Base-by-base conservation (phyloP, 2,888 invertebrate species). In the Clunio marinus region DNA sequence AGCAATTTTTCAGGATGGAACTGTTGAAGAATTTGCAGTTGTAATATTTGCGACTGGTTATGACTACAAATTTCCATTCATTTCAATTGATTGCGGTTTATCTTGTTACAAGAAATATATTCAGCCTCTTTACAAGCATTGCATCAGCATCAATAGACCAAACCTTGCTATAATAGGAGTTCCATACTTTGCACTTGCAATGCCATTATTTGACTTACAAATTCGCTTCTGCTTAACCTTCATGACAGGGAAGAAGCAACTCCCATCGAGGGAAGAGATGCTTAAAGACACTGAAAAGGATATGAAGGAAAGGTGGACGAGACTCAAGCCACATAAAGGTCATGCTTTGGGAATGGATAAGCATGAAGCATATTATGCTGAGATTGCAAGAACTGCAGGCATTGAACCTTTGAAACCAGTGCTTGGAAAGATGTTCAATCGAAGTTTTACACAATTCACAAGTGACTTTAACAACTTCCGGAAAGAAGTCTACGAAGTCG, bases 41-140 rank as follows among this genome's bases (percentile, higher is more conserved):
- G 81, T 91, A 7, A 83, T 90, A 73, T 83, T 88, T 71, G 89
- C 89, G 75, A 91, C 90, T 72, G 87, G 88, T 84, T 89, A 88
- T 76, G 78, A 81, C 51, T 88, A 86, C 79, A 83, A 82, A 73
- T 88, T 87, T 76, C 88, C 88, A 28, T 89, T 89, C 78, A 81
- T 89, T 70, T 80, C 82, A 68, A 75, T 81, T 51, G 82, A 83
- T 1, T 89, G 89, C 75, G 83, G 81, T 13, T 80, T 91, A 58
- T 77, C 75, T 17, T 85, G 89, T 1, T 84, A 87, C 62, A 84
- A 88, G 69, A 88, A 89, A 75, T 86, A 86, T 79, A 86, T 92
- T 63, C 84, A 84, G 72, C 88, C 89, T 0, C 82, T 93, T 1
- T 91, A 90, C 82, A 89, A 90, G 75, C 92, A 93, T 75, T 76